phyloP scores from a whole-genome alignment of 2,888 invertebrate species.

The Coleophora flavipennella region DNA sequence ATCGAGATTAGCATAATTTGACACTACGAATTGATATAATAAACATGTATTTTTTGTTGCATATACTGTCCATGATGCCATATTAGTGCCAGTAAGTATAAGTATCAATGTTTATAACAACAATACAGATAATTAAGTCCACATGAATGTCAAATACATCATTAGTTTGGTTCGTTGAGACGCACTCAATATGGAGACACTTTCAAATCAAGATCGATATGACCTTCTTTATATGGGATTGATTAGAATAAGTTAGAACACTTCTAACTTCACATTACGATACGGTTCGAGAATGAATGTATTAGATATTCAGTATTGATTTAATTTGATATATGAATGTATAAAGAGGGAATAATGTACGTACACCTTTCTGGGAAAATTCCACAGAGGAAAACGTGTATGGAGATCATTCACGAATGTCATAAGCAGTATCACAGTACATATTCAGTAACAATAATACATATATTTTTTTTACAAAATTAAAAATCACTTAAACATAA shows the following conservation, averaged over 20 bases:
- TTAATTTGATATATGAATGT: slow-evolving; percentile 4
- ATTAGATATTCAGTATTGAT: slow-evolving; percentile 24
- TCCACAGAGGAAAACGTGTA: not conserved
- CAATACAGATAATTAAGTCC: slow-evolving; percentile 11
- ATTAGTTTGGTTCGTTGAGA: slow-evolving; percentile 11
- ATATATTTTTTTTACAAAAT: too few species aligned
- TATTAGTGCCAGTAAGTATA: slow-evolving; percentile 64
- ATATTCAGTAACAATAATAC: too few species aligned
- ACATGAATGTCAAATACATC: slow-evolving; percentile 1
- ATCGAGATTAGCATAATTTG: slow-evolving; percentile 40
- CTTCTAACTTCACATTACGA: slow-evolving; percentile 27
- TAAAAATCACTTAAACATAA: too few species aligned
- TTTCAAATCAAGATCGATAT: slow-evolving; percentile 20
- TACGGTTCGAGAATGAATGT: slow-evolving; percentile 21
- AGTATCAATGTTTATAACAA: slow-evolving; percentile 19
- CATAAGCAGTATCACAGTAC: not conserved
- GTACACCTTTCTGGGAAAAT: not conserved
- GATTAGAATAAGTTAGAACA: slow-evolving; percentile 28
- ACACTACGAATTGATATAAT: slow-evolving; percentile 15
- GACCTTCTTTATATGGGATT: slow-evolving; percentile 19
- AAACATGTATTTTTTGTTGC: slow-evolving; percentile 48
- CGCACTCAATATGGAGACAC: slow-evolving; percentile 22
- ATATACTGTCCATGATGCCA: slow-evolving; percentile 62
- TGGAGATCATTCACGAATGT: not conserved
- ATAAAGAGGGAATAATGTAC: slow-evolving; percentile 4